A percentile compares a stretch with the other conserved stretches of the same genome.
These are phyloP conservation scores for Psilopsiagon aymara DNA, from an alignment of 2,113 vertebrate genomes.

Conservation along the genomic window DNA sequence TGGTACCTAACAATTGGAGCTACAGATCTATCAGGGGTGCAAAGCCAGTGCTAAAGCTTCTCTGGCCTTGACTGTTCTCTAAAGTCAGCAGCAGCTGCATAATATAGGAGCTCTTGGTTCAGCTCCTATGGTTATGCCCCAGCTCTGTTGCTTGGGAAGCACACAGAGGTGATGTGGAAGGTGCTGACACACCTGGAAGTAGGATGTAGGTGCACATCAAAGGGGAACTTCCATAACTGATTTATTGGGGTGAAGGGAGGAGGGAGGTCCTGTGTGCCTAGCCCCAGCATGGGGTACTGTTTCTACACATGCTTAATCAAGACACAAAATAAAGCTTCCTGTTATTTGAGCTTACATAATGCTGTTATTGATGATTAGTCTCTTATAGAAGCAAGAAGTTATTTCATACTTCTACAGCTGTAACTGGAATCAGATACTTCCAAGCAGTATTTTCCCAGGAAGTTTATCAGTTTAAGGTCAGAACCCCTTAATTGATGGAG, in stretches of 20 bases:
- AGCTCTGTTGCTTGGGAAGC: background rate
- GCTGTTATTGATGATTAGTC: background rate
- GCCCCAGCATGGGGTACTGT: background rate
- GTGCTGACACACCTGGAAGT: background rate
- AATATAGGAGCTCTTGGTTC: background rate
- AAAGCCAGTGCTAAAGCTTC: background rate
- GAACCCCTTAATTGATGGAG: background rate
- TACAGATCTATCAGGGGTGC: fast-evolving
- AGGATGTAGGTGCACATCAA: background rate
- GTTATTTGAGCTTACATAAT: background rate
- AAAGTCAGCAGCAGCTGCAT: background rate
- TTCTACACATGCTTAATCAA: background rate
- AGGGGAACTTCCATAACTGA: background rate
- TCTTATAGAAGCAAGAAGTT: background rate
- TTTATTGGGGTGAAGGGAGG: background rate
- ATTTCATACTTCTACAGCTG: background rate
- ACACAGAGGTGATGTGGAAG: background rate
- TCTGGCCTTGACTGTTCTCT: background rate
- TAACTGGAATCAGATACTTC: background rate
- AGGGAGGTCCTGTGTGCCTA: background rate
- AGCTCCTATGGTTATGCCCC: background rate
- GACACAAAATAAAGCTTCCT: background rate
- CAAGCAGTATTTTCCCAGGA: background rate
- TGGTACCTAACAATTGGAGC: background rate
- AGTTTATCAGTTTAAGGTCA: background rate